These are phyloP conservation scores for Thecocarcelia acutangulata DNA, from an alignment of 2,888 invertebrate species.

Conservation along the genomic window DNA sequence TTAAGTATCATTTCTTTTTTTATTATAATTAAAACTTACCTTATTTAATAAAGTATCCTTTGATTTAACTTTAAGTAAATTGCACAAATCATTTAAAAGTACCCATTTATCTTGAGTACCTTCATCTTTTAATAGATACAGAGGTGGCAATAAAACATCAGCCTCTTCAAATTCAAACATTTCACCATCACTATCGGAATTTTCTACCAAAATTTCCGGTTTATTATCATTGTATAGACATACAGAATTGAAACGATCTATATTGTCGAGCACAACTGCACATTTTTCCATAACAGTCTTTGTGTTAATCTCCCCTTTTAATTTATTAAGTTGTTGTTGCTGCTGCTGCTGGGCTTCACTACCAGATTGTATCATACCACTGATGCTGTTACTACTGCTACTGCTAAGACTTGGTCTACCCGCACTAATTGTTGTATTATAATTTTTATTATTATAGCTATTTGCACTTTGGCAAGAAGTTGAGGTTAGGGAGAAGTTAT, in stretches of 20 bases:
- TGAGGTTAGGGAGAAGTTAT: slow-evolving; percentile 31
- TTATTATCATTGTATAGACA: slow-evolving; percentile 69
- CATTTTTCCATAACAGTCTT: slow-evolving; percentile 74
- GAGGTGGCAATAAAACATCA: slow-evolving; percentile 89
- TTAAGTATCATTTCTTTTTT: too few relatives aligned
- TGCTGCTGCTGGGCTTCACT: slow-evolving; percentile 47
- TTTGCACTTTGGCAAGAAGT: slow-evolving; percentile 41
- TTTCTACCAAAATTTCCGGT: slow-evolving; percentile 71
- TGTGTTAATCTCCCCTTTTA: slow-evolving; percentile 74
- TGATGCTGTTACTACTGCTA: slow-evolving; percentile 14
- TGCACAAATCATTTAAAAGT: slow-evolving; percentile 89
- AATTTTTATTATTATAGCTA: slow-evolving; percentile 14
- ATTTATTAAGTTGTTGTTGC: slow-evolving; percentile 65
- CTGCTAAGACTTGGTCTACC: slow-evolving; percentile 13
- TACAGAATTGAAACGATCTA: slow-evolving; percentile 72
- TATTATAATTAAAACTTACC: slow-evolving; percentile 73
- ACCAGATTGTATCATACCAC: background rate
- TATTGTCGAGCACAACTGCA: slow-evolving; percentile 73
- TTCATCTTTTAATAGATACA: slow-evolving; percentile 87
- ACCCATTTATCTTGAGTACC: slow-evolving; percentile 88
- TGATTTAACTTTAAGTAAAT: slow-evolving; percentile 89
- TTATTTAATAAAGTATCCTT: slow-evolving; percentile 90
- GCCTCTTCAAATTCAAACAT: slow-evolving; percentile 91
- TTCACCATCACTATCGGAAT: slow-evolving; percentile 80
- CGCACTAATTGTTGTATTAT: slow-evolving; percentile 27